A percentile compares a stretch with the other conserved stretches of the same genome.
Conservation (phyloP, 2,888 invertebrate genomes). For the Polydrusus cervinus region DNA sequence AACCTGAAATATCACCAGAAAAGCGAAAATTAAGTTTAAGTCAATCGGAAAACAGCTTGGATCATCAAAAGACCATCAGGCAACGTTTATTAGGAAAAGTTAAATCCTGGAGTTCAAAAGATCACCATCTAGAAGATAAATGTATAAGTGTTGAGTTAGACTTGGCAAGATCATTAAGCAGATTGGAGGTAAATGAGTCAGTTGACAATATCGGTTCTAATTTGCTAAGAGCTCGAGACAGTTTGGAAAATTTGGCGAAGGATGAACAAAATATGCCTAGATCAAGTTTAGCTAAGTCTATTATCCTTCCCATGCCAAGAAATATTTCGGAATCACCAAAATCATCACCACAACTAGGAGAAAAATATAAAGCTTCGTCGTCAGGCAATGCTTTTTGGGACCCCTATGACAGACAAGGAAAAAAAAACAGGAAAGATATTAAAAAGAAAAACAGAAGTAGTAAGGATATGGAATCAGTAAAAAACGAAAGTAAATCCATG, state of each 20-base stretch:
- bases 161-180: constrained; percentile 50
- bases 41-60: constrained; percentile 60
- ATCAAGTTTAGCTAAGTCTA: constrained; percentile 32
- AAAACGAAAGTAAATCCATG: constrained; percentile 52
- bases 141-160: constrained; percentile 56
- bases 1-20: constrained; percentile 37
- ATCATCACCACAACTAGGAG: constrained; percentile 57
- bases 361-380: constrained; percentile 52
- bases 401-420: constrained; percentile 65
- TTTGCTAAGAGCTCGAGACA: constrained; percentile 64
- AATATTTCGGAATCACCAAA: constrained; percentile 58
- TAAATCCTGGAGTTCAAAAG: constrained; percentile 60
- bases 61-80: constrained; percentile 56
- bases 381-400: constrained; percentile 64
- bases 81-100: constrained; percentile 59
- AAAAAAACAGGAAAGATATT: constrained; percentile 64
- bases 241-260: constrained; percentile 64
- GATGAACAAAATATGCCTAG: constrained; percentile 59
- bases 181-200: constrained; percentile 51
- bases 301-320: constrained; percentile 42
- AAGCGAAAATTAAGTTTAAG: constrained; percentile 57
- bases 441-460: constrained; percentile 58
- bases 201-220: constrained; percentile 47
- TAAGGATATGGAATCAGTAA: constrained; percentile 48
- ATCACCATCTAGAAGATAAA: constrained; percentile 50